These are phyloP conservation scores for Megaceryle torquata DNA, from an alignment of 2,113 vertebrate species.

Conservation along the genomic window DNA sequence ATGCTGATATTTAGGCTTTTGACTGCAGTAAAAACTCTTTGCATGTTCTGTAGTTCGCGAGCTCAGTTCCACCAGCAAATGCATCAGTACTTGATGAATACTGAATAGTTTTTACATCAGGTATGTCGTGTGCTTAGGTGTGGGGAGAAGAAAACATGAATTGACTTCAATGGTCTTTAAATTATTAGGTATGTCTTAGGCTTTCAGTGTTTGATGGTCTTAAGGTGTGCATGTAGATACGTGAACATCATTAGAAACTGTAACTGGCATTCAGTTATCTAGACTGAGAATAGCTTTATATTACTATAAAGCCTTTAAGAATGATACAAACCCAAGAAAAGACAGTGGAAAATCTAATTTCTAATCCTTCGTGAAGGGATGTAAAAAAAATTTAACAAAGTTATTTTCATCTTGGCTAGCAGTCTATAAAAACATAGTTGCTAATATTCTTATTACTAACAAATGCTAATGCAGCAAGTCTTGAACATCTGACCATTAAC, in stretches of 20 bases:
- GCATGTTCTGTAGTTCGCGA: accelerated
- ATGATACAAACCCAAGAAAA: background rate
- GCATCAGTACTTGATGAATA: background rate
- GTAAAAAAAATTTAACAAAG: background rate
- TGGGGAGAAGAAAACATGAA: accelerated
- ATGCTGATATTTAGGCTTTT: background rate
- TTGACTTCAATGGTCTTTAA: background rate
- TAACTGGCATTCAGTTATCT: too few relatives aligned
- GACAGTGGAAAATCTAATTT: background rate
- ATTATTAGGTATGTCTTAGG: background rate
- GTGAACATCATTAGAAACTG: too few relatives aligned
- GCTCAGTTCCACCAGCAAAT: background rate
- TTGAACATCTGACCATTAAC: background rate
- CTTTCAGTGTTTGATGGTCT: background rate
- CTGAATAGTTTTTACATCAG: background rate
- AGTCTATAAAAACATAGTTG: background rate
- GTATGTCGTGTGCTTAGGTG: background rate
- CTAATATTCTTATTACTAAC: background rate
- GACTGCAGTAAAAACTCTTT: background rate
- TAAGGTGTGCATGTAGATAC: accelerated
- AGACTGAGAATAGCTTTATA: background rate
- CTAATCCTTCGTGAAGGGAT: background rate
- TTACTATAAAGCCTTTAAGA: background rate
- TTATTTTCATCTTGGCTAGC: background rate
- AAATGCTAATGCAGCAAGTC: background rate